Percentiles rank a stretch among this genome's conserved stretches.
These are phyloP conservation scores for Drosophila quinaria DNA, from an alignment of 2,888 invertebrate genomes.

Conservation along the genomic window DNA sequence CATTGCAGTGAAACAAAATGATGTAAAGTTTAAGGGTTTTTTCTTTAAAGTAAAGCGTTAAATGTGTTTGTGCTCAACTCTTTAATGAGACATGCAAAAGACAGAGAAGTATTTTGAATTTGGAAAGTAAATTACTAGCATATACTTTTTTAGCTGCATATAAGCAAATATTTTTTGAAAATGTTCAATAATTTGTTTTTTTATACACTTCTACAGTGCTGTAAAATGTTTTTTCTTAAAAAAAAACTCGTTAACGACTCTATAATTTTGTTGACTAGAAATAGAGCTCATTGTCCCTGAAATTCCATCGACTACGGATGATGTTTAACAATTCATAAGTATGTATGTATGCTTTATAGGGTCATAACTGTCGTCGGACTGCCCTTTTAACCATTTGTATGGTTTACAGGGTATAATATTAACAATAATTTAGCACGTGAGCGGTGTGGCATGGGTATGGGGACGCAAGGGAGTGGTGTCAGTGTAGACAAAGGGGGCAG, in stretches of 20 bases:
- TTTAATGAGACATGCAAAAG: no score
- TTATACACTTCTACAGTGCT: neutral
- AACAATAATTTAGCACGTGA: slow-evolving; percentile 72
- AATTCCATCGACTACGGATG: neutral
- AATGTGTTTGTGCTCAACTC: neutral
- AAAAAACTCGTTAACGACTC: no score
- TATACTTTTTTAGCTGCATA: neutral
- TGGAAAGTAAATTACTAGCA: neutral
- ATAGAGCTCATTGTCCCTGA: no score
- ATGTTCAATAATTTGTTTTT: neutral
- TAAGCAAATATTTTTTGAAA: neutral
- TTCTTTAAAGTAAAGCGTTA: neutral
- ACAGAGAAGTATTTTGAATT: neutral
- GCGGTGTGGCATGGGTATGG: slow-evolving; percentile 1
- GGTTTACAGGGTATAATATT: slow-evolving; percentile 48
- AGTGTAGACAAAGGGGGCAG: neutral
- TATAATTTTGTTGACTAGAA: no score
- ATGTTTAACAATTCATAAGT: neutral
- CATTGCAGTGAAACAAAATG: no score
- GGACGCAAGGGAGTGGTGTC: neutral
- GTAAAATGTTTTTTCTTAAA: neutral
- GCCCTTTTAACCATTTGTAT: slow-evolving; percentile 1
- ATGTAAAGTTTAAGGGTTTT: neutral
- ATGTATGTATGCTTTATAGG: neutral
- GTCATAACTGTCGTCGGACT: slow-evolving; percentile 1